phyloP scores from a whole-genome alignment of 2,888 invertebrate species.

The Fissipunctia ypsillon region DNA sequence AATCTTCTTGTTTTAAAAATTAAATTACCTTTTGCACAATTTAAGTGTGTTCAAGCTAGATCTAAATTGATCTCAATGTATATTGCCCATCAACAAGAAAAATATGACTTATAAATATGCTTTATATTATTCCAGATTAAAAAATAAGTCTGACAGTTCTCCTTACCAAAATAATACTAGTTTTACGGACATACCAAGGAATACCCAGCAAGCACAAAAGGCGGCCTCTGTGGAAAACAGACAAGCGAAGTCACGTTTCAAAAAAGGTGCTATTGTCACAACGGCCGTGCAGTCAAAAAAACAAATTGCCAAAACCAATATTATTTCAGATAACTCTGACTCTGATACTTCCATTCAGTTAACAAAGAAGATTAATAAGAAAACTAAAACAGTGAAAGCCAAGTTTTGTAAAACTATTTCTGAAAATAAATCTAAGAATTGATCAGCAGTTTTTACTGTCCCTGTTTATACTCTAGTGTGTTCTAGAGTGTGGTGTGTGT shows the following conservation, averaged over 20 bases:
- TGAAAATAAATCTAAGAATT: constrained; percentile 79
- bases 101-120: too few species aligned
- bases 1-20: background rate
- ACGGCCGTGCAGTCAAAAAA: constrained; percentile 89
- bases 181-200: constrained; percentile 86
- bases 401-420: constrained; percentile 78
- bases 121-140: constrained; percentile 80
- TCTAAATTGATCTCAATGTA: background rate
- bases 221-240: constrained; percentile 72
- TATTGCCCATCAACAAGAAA: background rate
- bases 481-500: too few species aligned
- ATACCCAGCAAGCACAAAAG: constrained; percentile 77
- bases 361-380: constrained; percentile 86
- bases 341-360: constrained; percentile 85
- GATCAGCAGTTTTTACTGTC: constrained; percentile 40
- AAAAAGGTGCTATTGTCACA: constrained; percentile 91
- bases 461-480: background rate
- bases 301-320: constrained; percentile 72
- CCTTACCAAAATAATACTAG: constrained; percentile 83
- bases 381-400: constrained; percentile 80
- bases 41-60: background rate
- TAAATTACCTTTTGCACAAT: background rate
- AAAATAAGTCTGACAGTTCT: constrained; percentile 83
- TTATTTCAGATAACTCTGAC: constrained; percentile 84
- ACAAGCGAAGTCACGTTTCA: constrained; percentile 88